Evolutionary conservation across 2,113 vertebrate species (phyloP), one percentile per base, ranked within the genome.

Genomic region (Clarias batrachus): DNA sequence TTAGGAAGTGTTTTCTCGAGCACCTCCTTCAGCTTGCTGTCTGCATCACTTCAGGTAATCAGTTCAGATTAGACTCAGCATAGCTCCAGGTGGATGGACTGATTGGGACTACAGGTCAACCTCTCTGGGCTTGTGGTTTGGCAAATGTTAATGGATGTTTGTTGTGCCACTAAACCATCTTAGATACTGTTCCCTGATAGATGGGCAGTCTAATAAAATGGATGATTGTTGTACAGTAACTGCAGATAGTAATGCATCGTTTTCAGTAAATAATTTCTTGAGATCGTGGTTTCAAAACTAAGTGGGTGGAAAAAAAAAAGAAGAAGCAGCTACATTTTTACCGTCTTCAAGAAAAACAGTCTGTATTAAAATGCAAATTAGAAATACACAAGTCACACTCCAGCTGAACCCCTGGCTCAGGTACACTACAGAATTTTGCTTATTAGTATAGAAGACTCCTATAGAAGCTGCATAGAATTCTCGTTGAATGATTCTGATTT

Each of bases 11-110:
- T 66, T 81, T 54, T 65, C 65, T 21, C 54, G 19, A 78, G 27
- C 76, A 86, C 77, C 52, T 71, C 65, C 54, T 86, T 78, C 52
- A 80, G 76, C 62, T 71, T 71, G 23, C 14, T 60, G 25, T 57
- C 77, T 62, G 52, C 56, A 11, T 86, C 85, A 73, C 78, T 71
- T 81, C 78, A 52, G 33, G 63, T 86, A 86, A 81, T 86, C 78
- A 81, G 65, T 81, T 86, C 25, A 8, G 77, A 73, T 81, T 86
- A 81, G 65, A 73, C 71, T 86, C 85, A 62, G 78, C 54, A 71
- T 37, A 27, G 65, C 77, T 52, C 56, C 56, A 57, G 78, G 33
- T 86, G 66, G 54, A 73, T 21, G 48, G 23, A 27, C 33, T 81
- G 65, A 81, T 81, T 73, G 54, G 66, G 33, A 81, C 78, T 17